Percentiles rank a stretch among this genome's conserved stretches.
These are phyloP conservation scores for Myripristis jacobus DNA, from an alignment of 2,797 vertebrate genomes.

Conservation along the genomic window DNA sequence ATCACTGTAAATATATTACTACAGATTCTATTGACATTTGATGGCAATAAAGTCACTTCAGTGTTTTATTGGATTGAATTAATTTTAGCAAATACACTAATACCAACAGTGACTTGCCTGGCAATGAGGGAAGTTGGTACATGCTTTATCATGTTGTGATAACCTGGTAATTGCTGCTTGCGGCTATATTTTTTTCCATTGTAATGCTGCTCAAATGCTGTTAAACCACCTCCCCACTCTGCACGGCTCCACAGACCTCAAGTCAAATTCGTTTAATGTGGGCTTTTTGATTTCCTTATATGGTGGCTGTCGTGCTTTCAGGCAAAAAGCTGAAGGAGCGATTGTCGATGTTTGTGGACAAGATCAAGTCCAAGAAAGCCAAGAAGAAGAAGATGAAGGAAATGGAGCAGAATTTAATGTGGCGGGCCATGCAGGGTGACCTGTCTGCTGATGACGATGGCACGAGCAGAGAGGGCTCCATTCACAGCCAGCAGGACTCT, in stretches of 20 bases:
- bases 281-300: neutral
- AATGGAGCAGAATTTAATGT: slow-evolving; percentile 52
- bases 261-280: neutral
- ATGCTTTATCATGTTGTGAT: too few relatives aligned
- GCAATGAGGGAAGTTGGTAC: too few relatives aligned
- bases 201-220: neutral
- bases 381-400: slow-evolving; percentile 78
- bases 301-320: slow-evolving; percentile 36
- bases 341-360: slow-evolving; percentile 74
- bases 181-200: neutral
- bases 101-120: too few relatives aligned
- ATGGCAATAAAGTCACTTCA: too few relatives aligned
- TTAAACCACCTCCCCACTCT: too few relatives aligned
- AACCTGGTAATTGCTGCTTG: too few relatives aligned
- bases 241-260: neutral
- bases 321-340: slow-evolving; percentile 77
- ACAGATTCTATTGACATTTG: too few relatives aligned
- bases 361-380: slow-evolving; percentile 74
- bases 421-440: slow-evolving; percentile 42
- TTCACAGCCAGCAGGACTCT: slow-evolving; percentile 64
- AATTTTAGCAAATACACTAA: too few relatives aligned
- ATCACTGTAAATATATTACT: too few relatives aligned
- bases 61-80: too few relatives aligned
- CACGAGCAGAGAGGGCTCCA: slow-evolving; percentile 68
- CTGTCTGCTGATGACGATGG: slow-evolving; percentile 34